Conservation (phyloP, 2,888 invertebrate genomes). For the Tipula vernalis region DNA sequence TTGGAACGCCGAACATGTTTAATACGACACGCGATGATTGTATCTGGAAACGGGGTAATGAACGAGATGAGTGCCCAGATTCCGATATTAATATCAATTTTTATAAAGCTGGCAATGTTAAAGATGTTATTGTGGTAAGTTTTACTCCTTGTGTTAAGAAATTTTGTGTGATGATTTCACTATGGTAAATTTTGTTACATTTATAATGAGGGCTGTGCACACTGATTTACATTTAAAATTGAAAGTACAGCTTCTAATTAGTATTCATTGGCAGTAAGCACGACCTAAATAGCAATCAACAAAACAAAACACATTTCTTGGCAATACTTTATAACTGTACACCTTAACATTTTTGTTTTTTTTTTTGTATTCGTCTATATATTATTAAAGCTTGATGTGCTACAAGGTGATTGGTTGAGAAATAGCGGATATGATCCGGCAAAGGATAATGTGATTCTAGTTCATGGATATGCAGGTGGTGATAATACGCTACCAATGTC, state of each 20-base stretch:
- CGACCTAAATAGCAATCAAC: not conserved
- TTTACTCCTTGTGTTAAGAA: not conserved
- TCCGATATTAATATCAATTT: slow-evolving; percentile 51
- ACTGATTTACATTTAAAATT: not conserved
- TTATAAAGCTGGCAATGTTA: not conserved
- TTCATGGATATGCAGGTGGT: slow-evolving; percentile 70
- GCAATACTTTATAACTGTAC: not conserved
- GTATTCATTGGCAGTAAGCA: not conserved
- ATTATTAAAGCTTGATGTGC: slow-evolving; percentile 40
- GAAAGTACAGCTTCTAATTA: not conserved
- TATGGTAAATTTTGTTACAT: not conserved
- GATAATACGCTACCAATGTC: slow-evolving; percentile 59
- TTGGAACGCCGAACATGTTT: slow-evolving; percentile 44
- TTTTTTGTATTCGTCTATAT: not conserved
- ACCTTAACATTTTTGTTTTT: not conserved
- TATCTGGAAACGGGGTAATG: slow-evolving; percentile 50
- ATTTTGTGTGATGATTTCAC: not conserved
- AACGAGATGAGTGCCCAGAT: slow-evolving; percentile 58
- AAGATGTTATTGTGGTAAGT: slow-evolving; percentile 12
- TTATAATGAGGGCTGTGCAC: not conserved
- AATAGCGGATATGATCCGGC: slow-evolving; percentile 56
- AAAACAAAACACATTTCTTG: not conserved
- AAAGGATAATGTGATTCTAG: slow-evolving; percentile 54
- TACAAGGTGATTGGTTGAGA: slow-evolving; percentile 58
- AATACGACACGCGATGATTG: slow-evolving; percentile 56